These are phyloP conservation scores for Tragopan temminckii DNA, from an alignment of 2,797 vertebrate genomes.

Conservation along the genomic window DNA sequence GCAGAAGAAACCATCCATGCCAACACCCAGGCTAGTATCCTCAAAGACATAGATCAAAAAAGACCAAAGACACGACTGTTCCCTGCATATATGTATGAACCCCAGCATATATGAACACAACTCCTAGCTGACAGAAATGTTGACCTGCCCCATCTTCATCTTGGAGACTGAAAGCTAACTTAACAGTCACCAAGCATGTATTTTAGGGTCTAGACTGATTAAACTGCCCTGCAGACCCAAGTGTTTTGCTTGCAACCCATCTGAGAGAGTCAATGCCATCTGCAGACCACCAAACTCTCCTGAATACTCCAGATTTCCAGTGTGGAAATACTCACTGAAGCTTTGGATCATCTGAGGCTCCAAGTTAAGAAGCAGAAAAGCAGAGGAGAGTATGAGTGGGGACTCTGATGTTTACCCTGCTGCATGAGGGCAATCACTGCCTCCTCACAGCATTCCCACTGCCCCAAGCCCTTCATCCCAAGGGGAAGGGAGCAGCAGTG, in stretches of 20 bases:
- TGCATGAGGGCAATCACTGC: not conserved
- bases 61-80: not conserved
- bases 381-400: not conserved
- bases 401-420: conserved; percentile 1
- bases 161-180: not conserved
- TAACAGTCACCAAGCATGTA: not conserved
- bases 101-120: not conserved
- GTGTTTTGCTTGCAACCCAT: not conserved
- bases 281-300: conserved; percentile 9
- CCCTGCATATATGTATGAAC: not conserved
- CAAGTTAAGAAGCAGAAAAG: not conserved
- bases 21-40: not conserved
- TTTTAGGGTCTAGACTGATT: not conserved
- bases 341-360: conserved; percentile 41
- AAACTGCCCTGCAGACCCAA: not conserved
- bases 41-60: not conserved
- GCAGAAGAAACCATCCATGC: not conserved
- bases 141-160: not conserved
- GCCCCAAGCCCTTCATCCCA: not conserved
- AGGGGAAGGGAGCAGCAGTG: not conserved
- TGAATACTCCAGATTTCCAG: accelerated
- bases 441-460: conserved; percentile 13
- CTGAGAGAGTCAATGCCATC: not conserved
- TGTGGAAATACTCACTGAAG: not conserved
- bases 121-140: not conserved